These are phyloP conservation scores for Piprites chloris DNA, from an alignment of 2,113 vertebrate species.

Conservation along the genomic window DNA sequence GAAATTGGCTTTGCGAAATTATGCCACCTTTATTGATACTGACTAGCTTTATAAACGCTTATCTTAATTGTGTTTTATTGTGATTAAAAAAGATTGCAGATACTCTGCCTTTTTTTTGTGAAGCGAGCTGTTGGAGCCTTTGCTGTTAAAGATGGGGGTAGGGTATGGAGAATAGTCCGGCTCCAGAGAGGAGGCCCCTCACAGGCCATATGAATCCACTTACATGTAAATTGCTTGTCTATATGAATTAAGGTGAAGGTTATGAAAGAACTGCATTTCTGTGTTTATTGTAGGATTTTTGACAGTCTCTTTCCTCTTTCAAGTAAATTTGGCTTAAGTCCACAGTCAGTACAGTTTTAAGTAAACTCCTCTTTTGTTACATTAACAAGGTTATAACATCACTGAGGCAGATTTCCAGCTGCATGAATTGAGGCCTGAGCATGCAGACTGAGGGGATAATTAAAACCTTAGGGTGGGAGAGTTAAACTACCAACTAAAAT, in stretches of 20 bases:
- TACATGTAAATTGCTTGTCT: constrained; percentile 91
- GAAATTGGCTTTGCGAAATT: constrained; percentile 55
- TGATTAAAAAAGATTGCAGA: constrained; percentile 70
- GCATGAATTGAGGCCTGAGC: constrained; percentile 71
- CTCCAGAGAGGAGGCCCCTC: constrained; percentile 71
- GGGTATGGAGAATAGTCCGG: constrained; percentile 56
- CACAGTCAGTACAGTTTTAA: constrained; percentile 85
- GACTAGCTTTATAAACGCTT: constrained; percentile 73
- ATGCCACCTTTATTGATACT: constrained; percentile 61
- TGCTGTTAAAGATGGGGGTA: constrained; percentile 8
- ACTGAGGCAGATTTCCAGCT: constrained; percentile 81
- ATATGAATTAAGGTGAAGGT: constrained; percentile 85
- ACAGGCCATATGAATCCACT: constrained; percentile 85
- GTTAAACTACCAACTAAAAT: constrained; percentile 77
- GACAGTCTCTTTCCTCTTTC: constrained; percentile 90
- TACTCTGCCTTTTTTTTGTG: constrained; percentile 63
- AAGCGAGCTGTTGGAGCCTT: constrained; percentile 39
- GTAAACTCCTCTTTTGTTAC: constrained; percentile 89
- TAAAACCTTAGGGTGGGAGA: constrained; percentile 76
- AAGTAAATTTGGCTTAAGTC: constrained; percentile 88
- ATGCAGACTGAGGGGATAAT: constrained; percentile 73
- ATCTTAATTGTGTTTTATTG: constrained; percentile 69
- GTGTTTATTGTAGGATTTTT: constrained; percentile 87
- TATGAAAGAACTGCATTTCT: constrained; percentile 84
- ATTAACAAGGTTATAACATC: constrained; percentile 88